Evolutionary conservation across 2,888 invertebrate genomes (phyloP).

Genomic region (Tinea trinotella): DNA sequence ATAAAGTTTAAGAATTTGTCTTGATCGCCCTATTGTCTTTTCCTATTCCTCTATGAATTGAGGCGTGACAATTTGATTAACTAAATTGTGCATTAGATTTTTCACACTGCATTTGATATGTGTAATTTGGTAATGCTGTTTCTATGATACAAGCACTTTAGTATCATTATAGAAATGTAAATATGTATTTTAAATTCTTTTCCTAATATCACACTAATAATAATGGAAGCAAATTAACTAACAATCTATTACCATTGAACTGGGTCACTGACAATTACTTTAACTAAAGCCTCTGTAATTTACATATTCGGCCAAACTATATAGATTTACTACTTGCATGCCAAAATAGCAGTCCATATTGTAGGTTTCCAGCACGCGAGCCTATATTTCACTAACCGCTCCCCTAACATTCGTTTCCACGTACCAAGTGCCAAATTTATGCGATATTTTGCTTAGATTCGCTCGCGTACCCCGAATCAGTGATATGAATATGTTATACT

Average conservation of each 20-base stretch:
- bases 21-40: too few species aligned
- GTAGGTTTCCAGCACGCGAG: slow-evolving; percentile 37
- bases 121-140: too few species aligned
- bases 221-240: neutral
- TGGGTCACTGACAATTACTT: slow-evolving; percentile 8
- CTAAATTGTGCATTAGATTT: too few species aligned
- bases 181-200: too few species aligned
- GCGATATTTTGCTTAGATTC: slow-evolving; percentile 14
- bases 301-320: slow-evolving; percentile 2
- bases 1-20: too few species aligned
- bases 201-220: too few species aligned
- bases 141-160: too few species aligned
- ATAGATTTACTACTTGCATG: slow-evolving; percentile 10
- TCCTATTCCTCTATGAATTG: too few species aligned
- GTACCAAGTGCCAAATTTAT: slow-evolving; percentile 13
- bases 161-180: too few species aligned
- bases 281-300: neutral
- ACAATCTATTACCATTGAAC: neutral
- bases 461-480: slow-evolving; percentile 7
- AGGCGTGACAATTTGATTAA: too few species aligned
- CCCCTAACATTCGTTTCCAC: slow-evolving; percentile 33
- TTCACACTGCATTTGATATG: too few species aligned
- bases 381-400: slow-evolving; percentile 45
- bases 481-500: slow-evolving; percentile 14
- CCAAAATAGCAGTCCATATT: neutral